phyloP scores from a whole-genome alignment of 2,113 vertebrate genomes.

The Colistium nudipinnis region DNA sequence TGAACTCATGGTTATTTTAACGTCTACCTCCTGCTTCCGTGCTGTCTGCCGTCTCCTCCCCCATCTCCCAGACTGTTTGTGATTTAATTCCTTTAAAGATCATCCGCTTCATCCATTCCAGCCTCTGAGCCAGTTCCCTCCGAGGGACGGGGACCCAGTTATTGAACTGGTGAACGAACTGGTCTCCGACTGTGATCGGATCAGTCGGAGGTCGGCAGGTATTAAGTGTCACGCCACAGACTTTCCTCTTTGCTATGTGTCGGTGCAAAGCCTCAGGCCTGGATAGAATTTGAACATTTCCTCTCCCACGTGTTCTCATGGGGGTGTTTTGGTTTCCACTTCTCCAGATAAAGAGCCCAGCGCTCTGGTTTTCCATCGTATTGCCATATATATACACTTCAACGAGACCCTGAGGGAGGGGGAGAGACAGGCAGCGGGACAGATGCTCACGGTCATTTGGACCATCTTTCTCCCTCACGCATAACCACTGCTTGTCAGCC shows the following conservation, averaged over 20 bases:
- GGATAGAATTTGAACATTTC: constrained; percentile 28
- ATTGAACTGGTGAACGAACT: constrained; percentile 2
- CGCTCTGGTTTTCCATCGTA: constrained; percentile 45
- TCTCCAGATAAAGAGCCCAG: constrained; percentile 36
- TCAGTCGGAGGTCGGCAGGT: constrained; percentile 6
- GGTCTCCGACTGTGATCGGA: constrained; percentile 24
- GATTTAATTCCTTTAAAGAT: constrained; percentile 58
- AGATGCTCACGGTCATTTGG: constrained; percentile 52
- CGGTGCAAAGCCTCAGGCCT: background rate
- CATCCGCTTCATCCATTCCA: constrained; percentile 22
- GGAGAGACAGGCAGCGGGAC: constrained; percentile 35
- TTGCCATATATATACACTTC: constrained; percentile 66
- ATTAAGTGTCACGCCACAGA: constrained; percentile 23
- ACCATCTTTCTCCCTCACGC: constrained; percentile 52
- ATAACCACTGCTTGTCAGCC: constrained; percentile 45
- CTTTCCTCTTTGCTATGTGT: constrained; percentile 11
- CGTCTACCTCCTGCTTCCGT: constrained; percentile 61
- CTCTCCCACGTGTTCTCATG: constrained; percentile 32
- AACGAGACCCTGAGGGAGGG: constrained; percentile 40
- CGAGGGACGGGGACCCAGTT: background rate
- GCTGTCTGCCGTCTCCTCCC: constrained; percentile 48
- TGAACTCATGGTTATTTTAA: background rate
- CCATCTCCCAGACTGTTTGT: constrained; percentile 23
- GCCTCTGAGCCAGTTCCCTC: constrained; percentile 26
- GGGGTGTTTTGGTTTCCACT: constrained; percentile 22